These are phyloP conservation scores for Phocoena phocoena DNA, from an alignment of 2,113 vertebrate species.

Conservation along the genomic window DNA sequence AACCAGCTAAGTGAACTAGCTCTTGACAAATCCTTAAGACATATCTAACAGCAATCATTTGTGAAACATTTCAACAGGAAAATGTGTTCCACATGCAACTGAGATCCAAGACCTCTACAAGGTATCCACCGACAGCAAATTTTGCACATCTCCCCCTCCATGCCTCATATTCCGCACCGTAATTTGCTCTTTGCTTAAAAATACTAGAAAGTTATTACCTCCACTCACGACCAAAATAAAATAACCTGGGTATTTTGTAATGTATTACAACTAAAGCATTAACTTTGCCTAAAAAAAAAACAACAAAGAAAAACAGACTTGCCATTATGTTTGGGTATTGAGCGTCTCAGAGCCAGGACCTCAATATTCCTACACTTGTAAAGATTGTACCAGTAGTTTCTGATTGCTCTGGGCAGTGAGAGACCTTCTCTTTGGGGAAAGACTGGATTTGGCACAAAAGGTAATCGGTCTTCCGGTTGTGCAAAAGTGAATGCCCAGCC, in stretches of 20 bases:
- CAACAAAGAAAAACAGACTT: background rate
- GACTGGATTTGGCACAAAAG: background rate
- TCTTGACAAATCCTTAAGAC: background rate
- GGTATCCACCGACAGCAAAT: background rate
- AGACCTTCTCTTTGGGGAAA: background rate
- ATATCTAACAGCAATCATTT: background rate
- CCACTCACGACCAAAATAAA: background rate
- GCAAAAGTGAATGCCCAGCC: background rate
- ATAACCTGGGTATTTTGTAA: background rate
- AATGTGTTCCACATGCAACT: background rate
- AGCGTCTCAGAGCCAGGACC: background rate
- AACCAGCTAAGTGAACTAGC: background rate
- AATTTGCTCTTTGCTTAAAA: conserved; percentile 30
- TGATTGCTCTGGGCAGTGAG: background rate
- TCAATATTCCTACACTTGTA: background rate
- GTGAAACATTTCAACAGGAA: background rate
- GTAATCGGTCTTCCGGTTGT: background rate
- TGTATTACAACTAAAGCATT: background rate
- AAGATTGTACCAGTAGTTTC: background rate
- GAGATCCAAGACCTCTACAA: background rate
- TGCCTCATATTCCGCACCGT: background rate
- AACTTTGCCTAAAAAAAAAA: background rate
- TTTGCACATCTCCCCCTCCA: background rate
- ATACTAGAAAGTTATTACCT: background rate
- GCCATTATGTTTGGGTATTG: background rate